These are phyloP conservation scores for Ammospiza nelsoni DNA, from an alignment of 2,113 vertebrate genomes.

Conservation along the genomic window DNA sequence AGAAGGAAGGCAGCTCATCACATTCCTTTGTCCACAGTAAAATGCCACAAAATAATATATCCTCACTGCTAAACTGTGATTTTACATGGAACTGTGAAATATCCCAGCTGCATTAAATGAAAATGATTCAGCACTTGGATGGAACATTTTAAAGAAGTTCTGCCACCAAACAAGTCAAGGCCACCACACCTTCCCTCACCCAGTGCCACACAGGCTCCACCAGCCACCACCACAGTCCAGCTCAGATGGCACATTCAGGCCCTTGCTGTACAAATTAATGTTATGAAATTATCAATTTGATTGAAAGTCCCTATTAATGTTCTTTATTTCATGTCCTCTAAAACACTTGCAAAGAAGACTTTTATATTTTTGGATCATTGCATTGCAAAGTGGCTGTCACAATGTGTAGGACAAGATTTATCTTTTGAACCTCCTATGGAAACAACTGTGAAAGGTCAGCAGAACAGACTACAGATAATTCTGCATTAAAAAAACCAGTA, in stretches of 20 bases:
- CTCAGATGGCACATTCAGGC: neutral
- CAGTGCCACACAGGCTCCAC: neutral
- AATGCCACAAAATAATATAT: neutral
- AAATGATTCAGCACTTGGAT: neutral
- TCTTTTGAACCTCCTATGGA: neutral
- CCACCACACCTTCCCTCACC: neutral
- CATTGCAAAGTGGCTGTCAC: neutral
- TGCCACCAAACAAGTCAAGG: neutral
- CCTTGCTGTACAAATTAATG: neutral
- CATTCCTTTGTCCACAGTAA: neutral
- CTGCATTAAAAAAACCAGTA: neutral
- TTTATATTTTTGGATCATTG: neutral
- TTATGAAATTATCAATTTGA: neutral
- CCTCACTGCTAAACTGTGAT: neutral
- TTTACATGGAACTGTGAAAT: neutral
- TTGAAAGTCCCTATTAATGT: neutral
- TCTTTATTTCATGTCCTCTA: neutral
- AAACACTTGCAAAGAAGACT: neutral
- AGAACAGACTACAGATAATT: neutral
- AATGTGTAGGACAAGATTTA: neutral
- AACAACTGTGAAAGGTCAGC: neutral
- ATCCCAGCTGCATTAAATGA: accelerated
- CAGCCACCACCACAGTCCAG: neutral
- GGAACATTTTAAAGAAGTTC: neutral
- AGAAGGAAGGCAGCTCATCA: neutral